Conservation (phyloP, 1,140 invertebrate genomes). For the Metopolophium dirhodum region DNA sequence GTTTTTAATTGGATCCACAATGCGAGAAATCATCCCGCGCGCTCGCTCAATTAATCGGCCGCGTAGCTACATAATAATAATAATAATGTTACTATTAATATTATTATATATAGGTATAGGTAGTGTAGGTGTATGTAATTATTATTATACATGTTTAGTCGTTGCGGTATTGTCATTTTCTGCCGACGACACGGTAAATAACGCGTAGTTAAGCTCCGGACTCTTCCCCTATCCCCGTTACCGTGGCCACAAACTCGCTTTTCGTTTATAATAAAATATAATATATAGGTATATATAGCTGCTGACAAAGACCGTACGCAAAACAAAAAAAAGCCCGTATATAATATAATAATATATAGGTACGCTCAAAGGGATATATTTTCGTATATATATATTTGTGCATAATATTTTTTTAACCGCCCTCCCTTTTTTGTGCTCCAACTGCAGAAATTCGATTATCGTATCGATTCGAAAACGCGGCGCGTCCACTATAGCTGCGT, state of each 20-base stretch:
- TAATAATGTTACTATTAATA: not conserved
- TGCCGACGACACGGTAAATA: not conserved
- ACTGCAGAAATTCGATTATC: conserved; percentile 34
- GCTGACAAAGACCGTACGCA: not conserved
- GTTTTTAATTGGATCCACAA: not conserved
- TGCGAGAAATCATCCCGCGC: not conserved
- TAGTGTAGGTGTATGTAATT: not conserved
- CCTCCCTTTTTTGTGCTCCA: not conserved
- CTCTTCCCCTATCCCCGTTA: not conserved
- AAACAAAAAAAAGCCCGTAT: not conserved
- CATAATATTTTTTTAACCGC: not conserved
- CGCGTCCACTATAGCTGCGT: not conserved
- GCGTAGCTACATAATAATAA: not conserved
- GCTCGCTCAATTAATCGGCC: not conserved
- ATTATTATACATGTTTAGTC: not conserved
- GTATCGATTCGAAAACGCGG: not conserved
- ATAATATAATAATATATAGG: not conserved
- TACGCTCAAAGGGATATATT: not conserved
- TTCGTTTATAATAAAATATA: not conserved
- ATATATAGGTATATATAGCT: not conserved
- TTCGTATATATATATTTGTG: not conserved
- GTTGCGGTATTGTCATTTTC: not conserved
- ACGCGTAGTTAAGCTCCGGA: not conserved
- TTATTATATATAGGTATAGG: too few relatives aligned
- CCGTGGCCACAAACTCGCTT: not conserved